Evolutionary conservation across 2,888 invertebrate genomes (phyloP), one percentile per base, ranked within the genome.

Genomic region (Tupiocoris notatus): DNA sequence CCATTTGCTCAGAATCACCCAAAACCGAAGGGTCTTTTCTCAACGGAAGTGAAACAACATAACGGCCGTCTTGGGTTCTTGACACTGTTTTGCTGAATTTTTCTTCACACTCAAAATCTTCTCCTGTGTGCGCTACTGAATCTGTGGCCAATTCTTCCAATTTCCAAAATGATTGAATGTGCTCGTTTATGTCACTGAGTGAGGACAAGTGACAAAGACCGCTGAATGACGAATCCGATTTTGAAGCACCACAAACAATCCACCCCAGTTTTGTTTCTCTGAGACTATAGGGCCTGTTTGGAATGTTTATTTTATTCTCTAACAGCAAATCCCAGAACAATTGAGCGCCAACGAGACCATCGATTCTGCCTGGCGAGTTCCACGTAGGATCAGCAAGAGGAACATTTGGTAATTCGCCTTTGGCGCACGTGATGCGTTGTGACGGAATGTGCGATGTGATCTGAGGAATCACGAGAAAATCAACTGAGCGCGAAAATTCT

Each of bases 161-260:
- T 59, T 79, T n/a, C 25, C 73, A 81, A 79, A 81, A 80, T 17
- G 76, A 77, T 67, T 74, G 23, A 0, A 79, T 12, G 12, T 58
- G 23, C 3, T 57, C 18, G 21, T 79, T 24, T 0, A 77, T 22
- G 16, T 68, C n/a, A n/a, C n/a, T n/a, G n/a, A n/a, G n/a, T n/a
- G n/a, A n/a, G n/a, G n/a, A n/a, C n/a, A 67, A 68, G n/a, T 23
- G 23, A 20, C 71, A 70, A 16, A 24, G 23, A n/a, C 22, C 20
- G 12, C 20, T 22, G 16, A 39, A 23, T 2, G 58, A 23, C 22
- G 63, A 20, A 2, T n/a, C 6, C 2, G 16, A 6, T 65, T 17
- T 2, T 7, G 24, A 16, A 9, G 20, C 9, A 25, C 65, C 7
- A 2, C 2, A 7, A 2, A 23, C 65, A 7, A 65, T 23, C 24